A percentile compares a stretch with the other conserved stretches of the same genome.
phyloP scores from a whole-genome alignment of 2,797 vertebrate species.

The Danio albolineatus region DNA sequence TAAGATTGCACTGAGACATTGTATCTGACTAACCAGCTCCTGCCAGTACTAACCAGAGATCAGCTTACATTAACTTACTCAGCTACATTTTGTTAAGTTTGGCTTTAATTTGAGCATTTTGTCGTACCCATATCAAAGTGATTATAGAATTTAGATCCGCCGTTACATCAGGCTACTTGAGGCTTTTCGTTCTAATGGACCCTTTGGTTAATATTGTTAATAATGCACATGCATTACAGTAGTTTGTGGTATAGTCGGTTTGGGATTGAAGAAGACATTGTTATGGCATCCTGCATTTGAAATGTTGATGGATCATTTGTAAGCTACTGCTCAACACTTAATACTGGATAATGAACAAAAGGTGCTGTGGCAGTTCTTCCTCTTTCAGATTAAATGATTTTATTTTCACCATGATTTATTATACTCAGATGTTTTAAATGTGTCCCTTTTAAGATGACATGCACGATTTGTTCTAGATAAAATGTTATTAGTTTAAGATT shows the following conservation, averaged over 20 bases:
- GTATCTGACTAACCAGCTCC: no score
- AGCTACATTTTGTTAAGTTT: background rate
- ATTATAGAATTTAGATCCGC: background rate
- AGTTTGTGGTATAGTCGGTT: conserved; percentile 1
- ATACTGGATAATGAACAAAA: conserved; percentile 27
- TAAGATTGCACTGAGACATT: no score
- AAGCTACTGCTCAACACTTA: background rate
- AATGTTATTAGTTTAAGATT: background rate
- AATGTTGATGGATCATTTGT: conserved; percentile 23
- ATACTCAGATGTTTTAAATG: background rate
- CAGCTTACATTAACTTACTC: no score
- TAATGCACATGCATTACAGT: background rate
- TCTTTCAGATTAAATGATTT: background rate
- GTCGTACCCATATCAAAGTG: background rate
- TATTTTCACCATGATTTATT: background rate
- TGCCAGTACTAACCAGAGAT: no score
- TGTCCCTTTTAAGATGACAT: background rate
- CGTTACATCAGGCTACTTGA: background rate
- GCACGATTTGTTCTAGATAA: background rate
- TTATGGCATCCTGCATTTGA: conserved; percentile 8
- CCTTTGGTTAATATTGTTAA: conserved; percentile 3
- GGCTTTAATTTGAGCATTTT: no score
- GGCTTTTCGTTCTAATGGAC: conserved; percentile 1
- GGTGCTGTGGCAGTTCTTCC: conserved; percentile 4
- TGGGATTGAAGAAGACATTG: conserved; percentile 8